Percentiles rank a stretch among this genome's conserved stretches.
Evolutionary conservation across 2,888 invertebrate genomes (phyloP).

Genomic region (Machimus rusticus): DNA sequence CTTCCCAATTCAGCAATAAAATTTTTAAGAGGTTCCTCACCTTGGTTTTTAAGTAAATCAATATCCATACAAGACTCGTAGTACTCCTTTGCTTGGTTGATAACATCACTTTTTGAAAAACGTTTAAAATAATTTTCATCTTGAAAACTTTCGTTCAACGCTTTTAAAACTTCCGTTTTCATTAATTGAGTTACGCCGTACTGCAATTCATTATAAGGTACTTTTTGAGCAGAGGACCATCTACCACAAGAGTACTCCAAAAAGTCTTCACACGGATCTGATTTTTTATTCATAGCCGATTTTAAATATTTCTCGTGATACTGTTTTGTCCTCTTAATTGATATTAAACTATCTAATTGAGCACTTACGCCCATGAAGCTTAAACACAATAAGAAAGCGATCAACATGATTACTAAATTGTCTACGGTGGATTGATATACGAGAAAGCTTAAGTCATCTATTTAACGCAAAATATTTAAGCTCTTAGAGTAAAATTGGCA

Average conservation of each 20-base stretch:
- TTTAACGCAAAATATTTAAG: neutral
- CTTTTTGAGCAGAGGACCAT: neutral
- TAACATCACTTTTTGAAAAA: neutral
- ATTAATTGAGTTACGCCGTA: neutral
- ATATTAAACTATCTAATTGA: neutral
- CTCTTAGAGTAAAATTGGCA: neutral
- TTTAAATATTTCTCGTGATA: neutral
- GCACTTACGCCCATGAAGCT: neutral
- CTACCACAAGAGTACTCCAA: neutral
- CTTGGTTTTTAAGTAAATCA: neutral
- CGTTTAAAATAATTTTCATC: neutral
- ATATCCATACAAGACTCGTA: slow-evolving; percentile 22
- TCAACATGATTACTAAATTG: neutral
- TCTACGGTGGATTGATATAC: neutral
- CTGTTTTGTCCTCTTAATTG: slow-evolving; percentile 1
- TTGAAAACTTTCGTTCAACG: neutral
- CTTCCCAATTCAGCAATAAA: neutral
- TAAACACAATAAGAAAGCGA: neutral
- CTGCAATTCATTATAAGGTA: neutral
- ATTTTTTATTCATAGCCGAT: slow-evolving; percentile 11
- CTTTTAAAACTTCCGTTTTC: neutral
- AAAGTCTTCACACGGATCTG: slow-evolving; percentile 13
- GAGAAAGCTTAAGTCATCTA: neutral
- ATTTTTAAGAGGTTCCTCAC: neutral
- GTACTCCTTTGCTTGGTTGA: neutral